Base-by-base conservation (phyloP, 2,888 invertebrate genomes). In the Bursaphelenchus okinawaensis region DNA sequence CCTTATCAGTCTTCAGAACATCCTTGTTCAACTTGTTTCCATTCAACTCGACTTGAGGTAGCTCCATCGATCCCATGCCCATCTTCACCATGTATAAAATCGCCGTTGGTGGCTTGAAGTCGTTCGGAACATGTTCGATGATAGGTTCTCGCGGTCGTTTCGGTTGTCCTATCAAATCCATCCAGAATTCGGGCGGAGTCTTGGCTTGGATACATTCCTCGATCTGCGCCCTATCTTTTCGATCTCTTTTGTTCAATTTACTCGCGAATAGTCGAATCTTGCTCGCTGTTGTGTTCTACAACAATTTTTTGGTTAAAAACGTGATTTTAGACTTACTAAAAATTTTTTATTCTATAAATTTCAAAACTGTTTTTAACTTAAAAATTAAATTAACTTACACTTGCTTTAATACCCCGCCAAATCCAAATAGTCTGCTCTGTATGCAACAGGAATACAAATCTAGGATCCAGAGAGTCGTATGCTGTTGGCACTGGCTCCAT, bases 41-140 rank as follows among this genome's bases (percentile, higher is more conserved):
- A 7, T 73, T 73, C 54, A 77, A 62, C 63, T 79, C 78, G 19
- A 85, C 91, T 86, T 98, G 98, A 3, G 96, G 96, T 77, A 98
- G 86, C 85, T 99, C 98, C 76, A 98, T 85, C 84, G 95, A 99
- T 0, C 98, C 98, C 92, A 94, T 95, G 55, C 98, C 96, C 16
- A 98, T 87, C 79, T 93, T 91, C 62, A 98, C 93, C 85, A 92
- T 90, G 55, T 81, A 81, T 12, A 81, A 63, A 23, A 72, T 70
- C 50, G 73, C 76, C 27, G 76, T 55, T 62, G 75, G 75, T 0
- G 81, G 72, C 12, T 70, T 71, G 40, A 76, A 76, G 57, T 76
- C 69, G 31, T 70, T 71, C 9, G 78, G 75, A 0, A 91, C 90
- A 81, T 90, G 90, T 83, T 90, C 82, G 4, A 81, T 76, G 9